Evolutionary conservation across 2,113 vertebrate species (phyloP).

Genomic region (Clupea harengus): DNA sequence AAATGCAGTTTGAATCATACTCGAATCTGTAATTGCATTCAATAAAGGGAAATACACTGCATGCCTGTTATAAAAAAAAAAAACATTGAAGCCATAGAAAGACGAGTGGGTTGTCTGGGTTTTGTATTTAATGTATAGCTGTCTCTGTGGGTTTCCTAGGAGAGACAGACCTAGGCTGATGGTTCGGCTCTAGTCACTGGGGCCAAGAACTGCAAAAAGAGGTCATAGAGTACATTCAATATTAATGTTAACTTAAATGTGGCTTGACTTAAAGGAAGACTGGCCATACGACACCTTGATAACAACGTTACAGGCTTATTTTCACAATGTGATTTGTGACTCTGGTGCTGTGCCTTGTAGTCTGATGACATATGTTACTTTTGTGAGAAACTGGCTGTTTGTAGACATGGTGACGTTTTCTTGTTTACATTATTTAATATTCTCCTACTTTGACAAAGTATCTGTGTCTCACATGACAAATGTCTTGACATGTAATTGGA

Average conservation of each 20-base stretch:
- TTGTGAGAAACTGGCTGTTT: not conserved
- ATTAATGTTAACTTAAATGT: not conserved
- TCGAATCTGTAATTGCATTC: conserved; percentile 40
- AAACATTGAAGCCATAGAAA: not conserved
- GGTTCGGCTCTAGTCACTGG: too few species aligned
- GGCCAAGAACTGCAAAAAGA: too few species aligned
- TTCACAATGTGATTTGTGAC: not conserved
- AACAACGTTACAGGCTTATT: not conserved
- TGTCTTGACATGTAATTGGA: not conserved
- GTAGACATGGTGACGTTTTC: not conserved
- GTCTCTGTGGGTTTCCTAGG: not conserved
- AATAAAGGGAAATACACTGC: conserved; percentile 8
- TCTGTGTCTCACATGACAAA: too few species aligned
- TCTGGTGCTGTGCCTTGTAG: not conserved
- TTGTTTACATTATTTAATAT: not conserved
- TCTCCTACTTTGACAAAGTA: not conserved
- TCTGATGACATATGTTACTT: not conserved
- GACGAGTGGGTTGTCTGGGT: not conserved
- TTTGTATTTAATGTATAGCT: not conserved
- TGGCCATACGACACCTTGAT: not conserved
- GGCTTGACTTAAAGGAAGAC: not conserved
- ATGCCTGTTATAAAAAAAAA: not conserved
- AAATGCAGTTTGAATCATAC: conserved; percentile 20
- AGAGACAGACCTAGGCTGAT: not conserved
- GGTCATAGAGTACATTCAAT: not conserved